phyloP scores from a whole-genome alignment of 1,140 invertebrate genomes.

The Pogonomyrmex californicus region DNA sequence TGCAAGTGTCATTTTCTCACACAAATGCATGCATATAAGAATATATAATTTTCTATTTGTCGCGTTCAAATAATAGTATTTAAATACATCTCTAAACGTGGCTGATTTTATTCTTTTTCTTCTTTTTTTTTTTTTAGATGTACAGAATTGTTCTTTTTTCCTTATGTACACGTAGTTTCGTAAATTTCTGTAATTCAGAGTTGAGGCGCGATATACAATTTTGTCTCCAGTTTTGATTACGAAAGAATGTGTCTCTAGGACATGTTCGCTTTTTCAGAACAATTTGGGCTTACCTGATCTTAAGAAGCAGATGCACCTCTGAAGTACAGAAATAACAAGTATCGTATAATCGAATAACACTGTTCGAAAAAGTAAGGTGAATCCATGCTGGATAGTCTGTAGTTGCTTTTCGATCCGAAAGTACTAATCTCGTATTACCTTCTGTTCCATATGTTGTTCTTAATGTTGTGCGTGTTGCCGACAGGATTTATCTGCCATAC shows the following conservation, averaged over 20 bases:
- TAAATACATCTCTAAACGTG: slow-evolving; percentile 6
- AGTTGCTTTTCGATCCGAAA: slow-evolving; percentile 44
- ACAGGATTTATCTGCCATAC: slow-evolving; percentile 47
- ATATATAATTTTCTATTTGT: slow-evolving; percentile 44
- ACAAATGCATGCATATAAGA: slow-evolving; percentile 54
- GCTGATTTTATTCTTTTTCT: not conserved
- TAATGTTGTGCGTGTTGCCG: slow-evolving; percentile 53
- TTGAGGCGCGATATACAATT: slow-evolving; percentile 24
- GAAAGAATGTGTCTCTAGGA: not conserved
- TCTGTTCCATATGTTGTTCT: slow-evolving; percentile 66
- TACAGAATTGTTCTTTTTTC: slow-evolving; percentile 2
- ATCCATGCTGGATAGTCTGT: slow-evolving; percentile 59
- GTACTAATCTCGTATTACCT: slow-evolving; percentile 76
- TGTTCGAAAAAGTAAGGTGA: slow-evolving; percentile 49
- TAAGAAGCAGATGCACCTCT: slow-evolving; percentile 65
- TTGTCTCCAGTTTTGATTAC: not conserved
- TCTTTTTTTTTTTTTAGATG: not conserved
- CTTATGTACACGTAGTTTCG: not conserved
- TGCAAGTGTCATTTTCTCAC: slow-evolving; percentile 4
- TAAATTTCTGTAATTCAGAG: slow-evolving; percentile 64
- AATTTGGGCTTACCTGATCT: slow-evolving; percentile 49
- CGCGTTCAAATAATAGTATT: slow-evolving; percentile 42
- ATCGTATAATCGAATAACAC: slow-evolving; percentile 45
- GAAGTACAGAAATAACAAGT: slow-evolving; percentile 75
- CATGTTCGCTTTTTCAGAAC: not conserved